Base-by-base conservation (phyloP, 92 coral and sea anemone genomes). In the Umimayanthus kanabou region DNA sequence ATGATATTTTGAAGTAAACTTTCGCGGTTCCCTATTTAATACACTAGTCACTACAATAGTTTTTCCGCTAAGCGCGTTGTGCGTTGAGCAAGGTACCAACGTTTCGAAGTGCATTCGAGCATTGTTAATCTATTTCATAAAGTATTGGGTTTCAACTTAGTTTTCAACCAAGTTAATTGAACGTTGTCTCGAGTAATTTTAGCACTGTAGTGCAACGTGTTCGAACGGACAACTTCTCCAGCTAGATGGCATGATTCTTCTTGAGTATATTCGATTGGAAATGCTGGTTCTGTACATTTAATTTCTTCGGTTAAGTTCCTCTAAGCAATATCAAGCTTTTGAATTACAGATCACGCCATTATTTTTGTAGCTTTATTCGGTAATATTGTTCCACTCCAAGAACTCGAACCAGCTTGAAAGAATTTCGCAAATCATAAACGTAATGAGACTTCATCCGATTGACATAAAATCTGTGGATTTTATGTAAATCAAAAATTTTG, bases 71-170 rank as follows among this genome's bases (percentile, higher is more conserved):
- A 18, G 50, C 14, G 67, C 29, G 29, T 6, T 58, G 43, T 37
- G 13, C 70, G 66, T 4, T 61, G 79, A 74, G 50, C 79, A 74
- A 74, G 50, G 43, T 37, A 26, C 85, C 6, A 26, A 81, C 73
- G 30, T 53, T 25, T 45, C 61, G 20, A 23, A 39, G 73, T 9
- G 85, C 85, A 65, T 16, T 81, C 74, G 75, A 81, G 85, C 85
- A 81, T 81, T 15, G 30, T 40, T 40, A 81, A 25, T 26, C 29
- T 14, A 23, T 40, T 66, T 61, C 73, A 9, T 40, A 22, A 40
- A 81, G 85, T 81, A 67, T 81, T 65, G 47, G 75, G 85, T 81
- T 81, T 81, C 85, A 81, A 37, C 85, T 39, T n/a, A 40, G 18
- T 64, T 39, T 74, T 74, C 45, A 61, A 18, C n/a, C 25, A 6